Evolutionary conservation across 2,113 vertebrate species (phyloP).

Genomic region (Phylloscopus trochiloides): DNA sequence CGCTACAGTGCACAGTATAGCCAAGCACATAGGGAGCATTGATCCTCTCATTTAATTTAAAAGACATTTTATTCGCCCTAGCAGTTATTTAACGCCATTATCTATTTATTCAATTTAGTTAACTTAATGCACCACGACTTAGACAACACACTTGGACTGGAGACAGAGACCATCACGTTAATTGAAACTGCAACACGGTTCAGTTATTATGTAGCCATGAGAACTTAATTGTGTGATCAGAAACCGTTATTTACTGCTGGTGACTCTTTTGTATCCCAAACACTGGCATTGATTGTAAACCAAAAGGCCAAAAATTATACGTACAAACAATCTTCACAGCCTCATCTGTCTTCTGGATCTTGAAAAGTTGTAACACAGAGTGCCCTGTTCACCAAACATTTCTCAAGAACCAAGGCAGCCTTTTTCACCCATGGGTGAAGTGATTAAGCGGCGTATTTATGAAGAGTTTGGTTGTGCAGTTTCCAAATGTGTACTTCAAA

Average conservation of each 20-base stretch:
- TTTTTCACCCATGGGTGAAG: not conserved
- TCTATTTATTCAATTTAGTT: not conserved
- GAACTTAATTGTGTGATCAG: slow-evolving; percentile 16
- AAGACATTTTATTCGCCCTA: not conserved
- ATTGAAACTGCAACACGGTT: not conserved
- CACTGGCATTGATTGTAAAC: not conserved
- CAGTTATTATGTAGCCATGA: not conserved
- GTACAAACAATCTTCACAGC: not conserved
- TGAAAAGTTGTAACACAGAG: not conserved
- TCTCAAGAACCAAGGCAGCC: not conserved
- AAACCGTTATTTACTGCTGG: not conserved
- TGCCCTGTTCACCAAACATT: not conserved
- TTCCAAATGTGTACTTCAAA: slow-evolving; percentile 31
- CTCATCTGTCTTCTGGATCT: not conserved
- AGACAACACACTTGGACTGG: not conserved
- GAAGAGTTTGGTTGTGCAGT: not conserved
- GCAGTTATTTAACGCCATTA: not conserved
- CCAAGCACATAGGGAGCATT: not conserved
- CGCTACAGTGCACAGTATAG: not conserved
- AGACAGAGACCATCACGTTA: not conserved
- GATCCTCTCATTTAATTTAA: not conserved
- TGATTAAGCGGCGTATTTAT: not conserved
- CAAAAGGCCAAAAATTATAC: not conserved
- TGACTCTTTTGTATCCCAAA: not conserved
- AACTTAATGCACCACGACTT: not conserved